Evolutionary conservation across 2,797 vertebrate species (phyloP), one percentile per base, ranked within the genome.

Genomic region (Gobionotothen gibberifrons): DNA sequence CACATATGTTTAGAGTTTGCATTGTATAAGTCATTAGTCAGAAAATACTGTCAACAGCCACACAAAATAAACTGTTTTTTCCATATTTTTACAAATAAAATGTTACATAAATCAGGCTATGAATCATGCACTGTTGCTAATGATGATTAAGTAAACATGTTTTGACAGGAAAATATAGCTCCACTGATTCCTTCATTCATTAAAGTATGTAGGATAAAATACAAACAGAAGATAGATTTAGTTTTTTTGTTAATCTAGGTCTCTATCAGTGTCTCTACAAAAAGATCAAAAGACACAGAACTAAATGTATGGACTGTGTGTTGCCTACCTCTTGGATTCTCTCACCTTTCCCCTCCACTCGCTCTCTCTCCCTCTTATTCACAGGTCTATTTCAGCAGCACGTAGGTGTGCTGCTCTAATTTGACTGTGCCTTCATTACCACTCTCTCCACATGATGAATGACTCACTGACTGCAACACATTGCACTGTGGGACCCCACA

Each of bases 381-480:
- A 55, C 74, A 62, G 5, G 58, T 89, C 84, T 89, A 90, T 89
- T 87, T 91, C 32, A 48, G 79, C 63, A 77, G 21, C 48, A n/a
- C 8, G 88, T 89, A 88, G 86, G 85, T 84, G 86, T 84, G 49
- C 26, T 43, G 71, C 47, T 86, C 81, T 90, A 82, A 91, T 89
- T 87, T 80, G 72, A 71, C 64, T 4, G 3, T 82, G 74, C 44
- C 72, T 78, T 86, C 74, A 79, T 89, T 81, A 76, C 47, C 60
- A 29, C 77, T 76, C 69, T 77, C 83, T 79, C 72, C 69, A 17
- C 58, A 79, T 78, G 65, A 74, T 49, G 75, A 80, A 76, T 91
- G 87, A 91, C 52, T 91, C 90, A 92, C 79, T 63, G 76, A 53
- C 82, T 79, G 76, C 80, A 76, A 69, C 69, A 39, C 67, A 78